Evolutionary conservation across 2,113 vertebrate species (phyloP).

Genomic region (Meleagris gallopavo): DNA sequence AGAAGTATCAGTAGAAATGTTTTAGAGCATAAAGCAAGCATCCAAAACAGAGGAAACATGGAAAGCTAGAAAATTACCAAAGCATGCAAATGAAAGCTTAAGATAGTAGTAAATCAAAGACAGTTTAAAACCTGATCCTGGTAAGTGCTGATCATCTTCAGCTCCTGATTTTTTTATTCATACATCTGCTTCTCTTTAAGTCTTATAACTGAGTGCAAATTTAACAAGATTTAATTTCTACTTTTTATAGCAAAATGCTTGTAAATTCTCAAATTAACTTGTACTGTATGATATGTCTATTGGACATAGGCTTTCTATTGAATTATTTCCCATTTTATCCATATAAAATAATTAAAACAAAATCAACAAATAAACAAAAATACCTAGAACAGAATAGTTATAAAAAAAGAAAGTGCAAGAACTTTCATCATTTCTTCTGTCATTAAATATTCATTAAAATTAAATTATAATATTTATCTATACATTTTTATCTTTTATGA

Average conservation of each 20-base stretch:
- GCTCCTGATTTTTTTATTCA: not conserved
- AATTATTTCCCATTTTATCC: not conserved
- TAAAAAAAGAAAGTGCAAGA: not conserved
- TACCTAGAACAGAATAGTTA: not conserved
- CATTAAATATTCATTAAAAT: not conserved
- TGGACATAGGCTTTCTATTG: not conserved
- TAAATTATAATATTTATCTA: not conserved
- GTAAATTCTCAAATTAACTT: not conserved
- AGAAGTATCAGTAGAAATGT: not conserved
- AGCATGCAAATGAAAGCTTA: not conserved
- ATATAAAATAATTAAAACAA: not conserved
- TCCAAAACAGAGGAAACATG: not conserved
- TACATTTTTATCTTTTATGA: not conserved
- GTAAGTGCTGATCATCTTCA: not conserved
- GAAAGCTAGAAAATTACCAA: not conserved
- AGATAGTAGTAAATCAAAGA: not conserved
- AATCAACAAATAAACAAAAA: not conserved
- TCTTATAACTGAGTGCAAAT: not conserved
- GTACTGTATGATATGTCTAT: accelerated
- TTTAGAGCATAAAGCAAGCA: not conserved
- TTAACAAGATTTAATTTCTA: not conserved
- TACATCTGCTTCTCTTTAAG: not conserved
- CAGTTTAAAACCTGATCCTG: not conserved
- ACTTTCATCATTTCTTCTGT: not conserved
- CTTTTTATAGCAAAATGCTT: not conserved